Conservation (phyloP, 2,888 invertebrate genomes). For the Mythimna loreyi region DNA sequence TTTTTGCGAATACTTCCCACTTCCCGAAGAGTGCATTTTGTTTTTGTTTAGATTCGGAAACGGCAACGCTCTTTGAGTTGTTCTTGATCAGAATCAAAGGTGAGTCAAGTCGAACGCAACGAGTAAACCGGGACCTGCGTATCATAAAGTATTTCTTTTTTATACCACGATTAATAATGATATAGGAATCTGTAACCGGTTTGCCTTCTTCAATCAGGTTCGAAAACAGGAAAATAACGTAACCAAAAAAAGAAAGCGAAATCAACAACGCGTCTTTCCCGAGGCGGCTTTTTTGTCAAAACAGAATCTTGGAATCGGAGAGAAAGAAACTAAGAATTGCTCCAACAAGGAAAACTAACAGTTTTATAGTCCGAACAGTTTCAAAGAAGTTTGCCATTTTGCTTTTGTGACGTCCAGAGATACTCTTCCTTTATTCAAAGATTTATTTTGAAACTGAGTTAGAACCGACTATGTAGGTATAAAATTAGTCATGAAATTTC, state of each 20-base stretch:
- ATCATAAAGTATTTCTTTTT: not conserved
- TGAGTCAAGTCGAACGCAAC: not conserved
- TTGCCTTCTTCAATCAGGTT: not conserved
- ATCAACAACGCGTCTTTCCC: not conserved
- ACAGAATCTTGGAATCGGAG: constrained; percentile 16
- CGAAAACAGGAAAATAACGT: constrained; percentile 23
- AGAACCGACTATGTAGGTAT: constrained; percentile 49
- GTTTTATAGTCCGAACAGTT: constrained; percentile 36
- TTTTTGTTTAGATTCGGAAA: constrained; percentile 8
- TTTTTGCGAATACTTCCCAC: constrained; percentile 2
- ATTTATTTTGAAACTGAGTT: constrained; percentile 51
- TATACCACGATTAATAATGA: not conserved
- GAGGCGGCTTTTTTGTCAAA: not conserved
- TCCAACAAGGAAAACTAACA: constrained; percentile 53
- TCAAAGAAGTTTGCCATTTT: constrained; percentile 45
- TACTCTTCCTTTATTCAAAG: constrained; percentile 36
- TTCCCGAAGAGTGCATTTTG: not conserved
- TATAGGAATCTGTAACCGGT: not conserved
- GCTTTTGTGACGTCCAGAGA: constrained; percentile 34
- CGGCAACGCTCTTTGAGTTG: constrained; percentile 14
- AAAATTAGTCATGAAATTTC: constrained; percentile 59
- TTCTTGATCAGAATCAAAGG: constrained; percentile 21
- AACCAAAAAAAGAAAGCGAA: constrained; percentile 1
- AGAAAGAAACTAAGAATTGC: constrained; percentile 16
- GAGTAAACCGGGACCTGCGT: not conserved